Base-by-base conservation (phyloP, 2,888 invertebrate genomes). In the Leptopterna dolabrata region DNA sequence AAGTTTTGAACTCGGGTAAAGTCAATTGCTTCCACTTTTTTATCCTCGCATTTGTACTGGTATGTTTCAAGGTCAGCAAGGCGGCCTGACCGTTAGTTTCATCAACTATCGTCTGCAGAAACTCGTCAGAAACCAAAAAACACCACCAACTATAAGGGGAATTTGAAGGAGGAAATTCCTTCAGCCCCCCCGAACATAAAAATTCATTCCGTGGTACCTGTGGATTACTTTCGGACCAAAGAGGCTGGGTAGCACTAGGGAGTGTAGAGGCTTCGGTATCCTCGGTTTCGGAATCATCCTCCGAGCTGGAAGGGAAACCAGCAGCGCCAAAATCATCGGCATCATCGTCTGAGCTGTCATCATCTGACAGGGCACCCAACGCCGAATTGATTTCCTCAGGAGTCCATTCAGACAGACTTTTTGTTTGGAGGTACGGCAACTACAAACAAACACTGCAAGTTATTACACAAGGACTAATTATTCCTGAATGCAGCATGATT, bases 121-220 rank as follows among this genome's bases (percentile, higher is more conserved):
- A 51, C 71, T 71, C 71, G 27, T 29, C 71, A 14, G 71, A 13
- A 71, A 71, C 71, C 71, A 71, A 71, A 71, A 71, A 71, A 71
- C 71, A 71, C 71, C 71, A 71, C 71, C 71, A 71, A 71, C 30
- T 30, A 27, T 71, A 71, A 24, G 71, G 27, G 63, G 63, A 63
- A 63, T 63, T 63, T 63, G 63, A 63, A n/a, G 24, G 63, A 63
- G 63, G 63, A 63, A 63, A 63, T 63, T 11, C 63, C 27, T 30
- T 71, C 30, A 71, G 71, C 27, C 16, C 71, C 51, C 51, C 51
- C 51, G 16, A 51, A 51, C 51, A 51, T 51, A 51, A 7, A 51
- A 51, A 51, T 51, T 51, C 51, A 51, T 16, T 51, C 16, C 51
- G 51, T 13, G 51, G 51, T 51, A 51, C 51, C 51, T 51, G 51